These are phyloP conservation scores for Crypturellus undulatus DNA, from an alignment of 2,113 vertebrate species.

Conservation along the genomic window DNA sequence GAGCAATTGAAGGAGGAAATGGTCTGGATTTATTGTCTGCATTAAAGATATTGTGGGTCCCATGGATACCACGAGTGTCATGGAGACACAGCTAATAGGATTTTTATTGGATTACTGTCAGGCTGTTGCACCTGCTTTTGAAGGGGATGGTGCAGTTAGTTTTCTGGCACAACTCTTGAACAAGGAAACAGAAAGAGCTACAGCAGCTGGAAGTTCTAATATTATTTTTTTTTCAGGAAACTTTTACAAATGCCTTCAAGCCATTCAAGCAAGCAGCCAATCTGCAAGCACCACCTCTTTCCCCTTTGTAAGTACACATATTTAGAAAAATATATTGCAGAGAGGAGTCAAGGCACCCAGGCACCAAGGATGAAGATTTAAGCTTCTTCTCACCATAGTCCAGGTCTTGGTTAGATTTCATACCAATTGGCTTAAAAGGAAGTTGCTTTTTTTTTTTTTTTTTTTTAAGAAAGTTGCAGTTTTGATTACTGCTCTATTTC, in stretches of 20 bases:
- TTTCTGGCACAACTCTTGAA: constrained; percentile 64
- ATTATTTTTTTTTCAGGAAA: constrained; percentile 17
- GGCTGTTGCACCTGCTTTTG: constrained; percentile 78
- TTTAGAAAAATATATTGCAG: background rate
- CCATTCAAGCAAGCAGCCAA: background rate
- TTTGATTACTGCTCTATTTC: fast-evolving
- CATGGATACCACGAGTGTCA: constrained; percentile 78
- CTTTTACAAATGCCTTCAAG: background rate
- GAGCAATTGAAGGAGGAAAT: constrained; percentile 79
- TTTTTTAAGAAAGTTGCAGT: fast-evolving
- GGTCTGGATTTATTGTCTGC: constrained; percentile 79
- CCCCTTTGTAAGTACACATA: background rate
- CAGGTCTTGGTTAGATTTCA: background rate
- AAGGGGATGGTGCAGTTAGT: constrained; percentile 42
- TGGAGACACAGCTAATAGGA: constrained; percentile 79
- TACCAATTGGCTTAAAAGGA: background rate
- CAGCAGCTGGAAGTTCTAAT: constrained; percentile 4
- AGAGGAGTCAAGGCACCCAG: background rate
- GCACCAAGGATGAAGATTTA: background rate
- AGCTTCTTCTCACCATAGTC: background rate
- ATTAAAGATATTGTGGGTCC: constrained; percentile 81
- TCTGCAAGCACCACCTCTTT: background rate
- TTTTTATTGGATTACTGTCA: constrained; percentile 82
- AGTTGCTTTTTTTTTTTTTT: too few species aligned
- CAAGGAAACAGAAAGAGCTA: constrained; percentile 47